Conservation (phyloP, 2,113 vertebrate genomes). For the Sardina pilchardus region DNA sequence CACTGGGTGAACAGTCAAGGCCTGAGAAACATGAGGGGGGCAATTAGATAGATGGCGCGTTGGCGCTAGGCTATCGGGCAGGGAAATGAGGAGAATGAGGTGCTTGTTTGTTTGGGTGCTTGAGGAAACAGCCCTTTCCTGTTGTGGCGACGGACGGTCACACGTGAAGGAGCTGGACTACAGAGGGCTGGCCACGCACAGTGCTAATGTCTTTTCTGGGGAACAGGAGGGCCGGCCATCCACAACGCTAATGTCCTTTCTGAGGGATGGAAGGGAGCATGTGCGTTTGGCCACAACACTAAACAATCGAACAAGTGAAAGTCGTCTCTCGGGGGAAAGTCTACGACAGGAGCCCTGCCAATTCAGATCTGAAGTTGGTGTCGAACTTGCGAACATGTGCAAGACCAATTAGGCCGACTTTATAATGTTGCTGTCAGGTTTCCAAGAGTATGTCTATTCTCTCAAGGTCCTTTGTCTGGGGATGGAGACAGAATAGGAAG, state of each 20-base stretch:
- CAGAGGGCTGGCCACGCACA: not conserved
- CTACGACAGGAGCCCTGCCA: not conserved
- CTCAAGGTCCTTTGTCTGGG: not conserved
- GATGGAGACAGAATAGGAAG: not conserved
- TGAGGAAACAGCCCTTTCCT: constrained; percentile 40
- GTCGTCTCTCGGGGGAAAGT: not conserved
- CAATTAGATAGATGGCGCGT: not conserved
- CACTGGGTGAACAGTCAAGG: not conserved
- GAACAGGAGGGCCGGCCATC: not conserved
- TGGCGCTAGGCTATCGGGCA: not conserved
- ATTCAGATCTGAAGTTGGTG: not conserved
- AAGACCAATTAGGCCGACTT: not conserved
- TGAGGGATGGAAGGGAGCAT: not conserved
- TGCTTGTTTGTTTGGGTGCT: constrained; percentile 42
- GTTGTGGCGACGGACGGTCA: constrained; percentile 17
- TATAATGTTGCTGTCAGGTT: not conserved
- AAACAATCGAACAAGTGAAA: not conserved
- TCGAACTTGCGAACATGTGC: not conserved
- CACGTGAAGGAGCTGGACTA: not conserved
- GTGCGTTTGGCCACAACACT: not conserved
- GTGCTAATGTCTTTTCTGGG: not conserved
- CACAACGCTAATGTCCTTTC: not conserved
- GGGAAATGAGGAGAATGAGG: constrained; percentile 18
- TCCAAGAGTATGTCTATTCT: not conserved
- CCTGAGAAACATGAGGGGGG: not conserved